Conservation (phyloP, 1,140 invertebrate genomes). For the Holotrichia oblita region DNA sequence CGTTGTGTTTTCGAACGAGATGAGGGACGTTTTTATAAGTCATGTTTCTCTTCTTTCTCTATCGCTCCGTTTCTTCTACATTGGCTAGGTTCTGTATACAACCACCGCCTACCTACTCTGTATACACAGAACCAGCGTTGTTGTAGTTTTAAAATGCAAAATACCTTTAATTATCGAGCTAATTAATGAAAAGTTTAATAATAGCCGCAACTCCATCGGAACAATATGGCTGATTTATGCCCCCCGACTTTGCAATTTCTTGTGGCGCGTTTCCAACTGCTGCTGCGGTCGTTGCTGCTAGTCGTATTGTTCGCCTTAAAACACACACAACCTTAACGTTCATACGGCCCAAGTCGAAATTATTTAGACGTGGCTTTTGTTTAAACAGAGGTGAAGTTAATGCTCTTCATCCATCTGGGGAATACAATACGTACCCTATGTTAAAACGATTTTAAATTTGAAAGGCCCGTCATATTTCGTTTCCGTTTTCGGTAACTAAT, state of each 20-base stretch:
- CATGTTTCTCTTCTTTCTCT: background rate
- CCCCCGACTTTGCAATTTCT: conserved; percentile 37
- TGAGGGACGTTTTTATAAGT: conserved; percentile 14
- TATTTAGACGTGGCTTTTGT: conserved; percentile 29
- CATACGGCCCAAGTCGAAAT: background rate
- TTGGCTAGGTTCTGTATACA: background rate
- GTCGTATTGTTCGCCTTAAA: conserved; percentile 23
- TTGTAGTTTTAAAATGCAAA: conserved; percentile 48
- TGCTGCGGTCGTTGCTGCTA: conserved; percentile 1
- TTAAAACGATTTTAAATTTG: no score
- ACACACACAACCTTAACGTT: conserved; percentile 3
- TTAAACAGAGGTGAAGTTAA: conserved; percentile 8
- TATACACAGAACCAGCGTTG: background rate
- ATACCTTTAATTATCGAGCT: conserved; percentile 48
- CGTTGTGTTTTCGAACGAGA: no score
- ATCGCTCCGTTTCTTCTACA: conserved; percentile 31
- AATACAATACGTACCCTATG: conserved; percentile 24
- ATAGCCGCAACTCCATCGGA: conserved; percentile 39
- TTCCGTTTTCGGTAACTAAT: background rate
- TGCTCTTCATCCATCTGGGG: conserved; percentile 5
- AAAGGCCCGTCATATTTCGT: no score
- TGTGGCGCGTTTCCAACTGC: conserved; percentile 17
- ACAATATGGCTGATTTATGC: conserved; percentile 39
- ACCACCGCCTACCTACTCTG: background rate
- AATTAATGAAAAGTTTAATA: conserved; percentile 51